Evolutionary conservation across 2,888 invertebrate species (phyloP).

Genomic region (Stegana nigrithorax): DNA sequence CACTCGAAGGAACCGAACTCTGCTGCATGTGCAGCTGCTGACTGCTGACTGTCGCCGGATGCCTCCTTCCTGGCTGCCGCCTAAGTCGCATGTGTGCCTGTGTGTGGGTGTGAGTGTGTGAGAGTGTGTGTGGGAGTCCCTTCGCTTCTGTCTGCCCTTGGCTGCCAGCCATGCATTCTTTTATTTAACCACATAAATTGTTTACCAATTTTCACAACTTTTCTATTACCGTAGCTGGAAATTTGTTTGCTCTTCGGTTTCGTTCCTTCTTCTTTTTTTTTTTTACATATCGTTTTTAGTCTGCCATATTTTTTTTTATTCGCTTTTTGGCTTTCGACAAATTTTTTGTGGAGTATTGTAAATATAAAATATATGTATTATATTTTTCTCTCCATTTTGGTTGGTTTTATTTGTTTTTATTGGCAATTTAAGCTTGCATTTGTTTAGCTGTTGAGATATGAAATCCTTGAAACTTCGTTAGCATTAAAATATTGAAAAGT

Average conservation of each 20-base stretch:
- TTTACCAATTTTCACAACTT: conserved; percentile 58
- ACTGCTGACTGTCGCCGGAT: too few relatives aligned
- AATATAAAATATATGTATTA: neutral
- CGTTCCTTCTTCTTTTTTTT: neutral
- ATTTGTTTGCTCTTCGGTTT: conserved; percentile 8
- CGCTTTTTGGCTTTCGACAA: neutral
- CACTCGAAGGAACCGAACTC: too few relatives aligned
- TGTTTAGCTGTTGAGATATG: neutral
- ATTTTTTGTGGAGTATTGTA: neutral
- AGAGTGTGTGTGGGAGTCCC: neutral
- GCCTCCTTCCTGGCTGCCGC: too few relatives aligned
- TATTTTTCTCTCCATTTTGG: neutral
- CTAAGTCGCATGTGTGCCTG: neutral
- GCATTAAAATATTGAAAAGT: too few relatives aligned
- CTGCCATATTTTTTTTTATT: neutral
- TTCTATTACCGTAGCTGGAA: conserved; percentile 18
- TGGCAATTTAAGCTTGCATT: conserved; percentile 6
- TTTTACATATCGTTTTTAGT: neutral
- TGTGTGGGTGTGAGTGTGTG: neutral
- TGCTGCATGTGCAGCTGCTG: too few relatives aligned
- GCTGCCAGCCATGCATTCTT: conserved; percentile 27
- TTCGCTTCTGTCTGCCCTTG: neutral
- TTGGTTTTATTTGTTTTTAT: conserved; percentile 10
- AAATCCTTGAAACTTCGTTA: neutral
- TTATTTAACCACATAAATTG: conserved; percentile 61